A percentile compares a stretch with the other conserved stretches of the same genome.
Evolutionary conservation across 2,888 invertebrate species (phyloP).

Genomic region (Lamellibrachia columna): DNA sequence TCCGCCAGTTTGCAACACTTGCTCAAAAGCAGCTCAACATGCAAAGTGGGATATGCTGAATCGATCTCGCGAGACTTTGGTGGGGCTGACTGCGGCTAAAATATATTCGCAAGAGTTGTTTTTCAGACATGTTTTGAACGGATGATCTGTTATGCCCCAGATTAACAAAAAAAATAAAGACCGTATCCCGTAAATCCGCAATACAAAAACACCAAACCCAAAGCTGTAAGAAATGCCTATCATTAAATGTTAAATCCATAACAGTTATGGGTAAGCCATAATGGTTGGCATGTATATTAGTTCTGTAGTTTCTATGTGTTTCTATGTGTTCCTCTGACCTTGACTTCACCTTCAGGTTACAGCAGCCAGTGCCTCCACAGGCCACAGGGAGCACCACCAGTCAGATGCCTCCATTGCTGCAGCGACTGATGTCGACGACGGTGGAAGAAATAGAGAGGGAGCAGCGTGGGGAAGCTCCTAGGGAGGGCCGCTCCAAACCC

Average conservation of each 20-base stretch:
- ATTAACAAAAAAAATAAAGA: no score
- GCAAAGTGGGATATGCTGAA: no score
- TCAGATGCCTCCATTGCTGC: conserved; percentile 69
- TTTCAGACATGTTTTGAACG: no score
- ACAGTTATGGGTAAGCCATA: neutral
- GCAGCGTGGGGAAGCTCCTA: conserved; percentile 31
- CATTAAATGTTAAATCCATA: neutral
- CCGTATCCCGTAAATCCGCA: no score
- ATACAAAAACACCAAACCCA: no score
- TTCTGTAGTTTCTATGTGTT: neutral
- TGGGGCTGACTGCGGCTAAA: no score
- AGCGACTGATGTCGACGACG: conserved; percentile 83
- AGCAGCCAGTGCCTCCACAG: conserved; percentile 14
- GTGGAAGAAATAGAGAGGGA: conserved; percentile 85
- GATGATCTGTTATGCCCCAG: no score
- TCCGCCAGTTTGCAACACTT: no score
- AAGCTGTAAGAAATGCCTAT: no score
- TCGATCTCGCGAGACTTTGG: no score
- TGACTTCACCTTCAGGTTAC: conserved; percentile 18
- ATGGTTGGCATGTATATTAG: neutral
- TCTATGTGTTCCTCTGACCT: neutral
- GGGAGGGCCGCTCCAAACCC: neutral
- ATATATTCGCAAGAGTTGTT: no score
- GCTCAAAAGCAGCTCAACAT: no score
- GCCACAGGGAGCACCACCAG: neutral